phyloP scores from a whole-genome alignment of 2,797 vertebrate species.

The Poeciliopsis presidionis region DNA sequence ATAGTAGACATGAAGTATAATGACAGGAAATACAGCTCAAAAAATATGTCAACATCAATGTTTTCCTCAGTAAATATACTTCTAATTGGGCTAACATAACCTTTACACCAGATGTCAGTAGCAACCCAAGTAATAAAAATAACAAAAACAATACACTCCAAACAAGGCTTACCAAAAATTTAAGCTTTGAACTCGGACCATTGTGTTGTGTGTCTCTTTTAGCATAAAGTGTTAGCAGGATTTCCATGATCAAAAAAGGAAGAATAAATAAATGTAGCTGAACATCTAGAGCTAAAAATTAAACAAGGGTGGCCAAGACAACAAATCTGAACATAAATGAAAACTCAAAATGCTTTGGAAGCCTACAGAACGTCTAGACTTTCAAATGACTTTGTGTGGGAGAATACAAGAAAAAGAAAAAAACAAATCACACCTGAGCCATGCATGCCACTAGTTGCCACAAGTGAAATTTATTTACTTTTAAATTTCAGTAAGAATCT shows the following conservation, averaged over 20 bases:
- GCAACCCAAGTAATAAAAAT: background rate
- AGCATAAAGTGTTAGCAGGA: background rate
- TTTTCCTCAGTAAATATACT: conserved; percentile 1
- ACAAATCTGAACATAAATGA: background rate
- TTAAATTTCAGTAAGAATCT: background rate
- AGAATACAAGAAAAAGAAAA: too few species aligned
- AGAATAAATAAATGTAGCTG: background rate
- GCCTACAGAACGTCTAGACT: background rate
- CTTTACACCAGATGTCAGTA: background rate
- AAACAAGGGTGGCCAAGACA: background rate
- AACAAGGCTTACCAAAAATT: background rate
- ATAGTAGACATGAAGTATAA: background rate
- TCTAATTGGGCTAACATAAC: background rate
- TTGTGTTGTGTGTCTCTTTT: background rate
- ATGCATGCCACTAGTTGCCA: background rate
- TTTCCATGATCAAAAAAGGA: background rate
- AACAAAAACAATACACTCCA: background rate
- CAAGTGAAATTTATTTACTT: too few species aligned
- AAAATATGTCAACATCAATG: background rate
- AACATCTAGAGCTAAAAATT: background rate
- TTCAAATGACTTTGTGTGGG: background rate
- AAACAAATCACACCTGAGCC: background rate
- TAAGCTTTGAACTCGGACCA: background rate
- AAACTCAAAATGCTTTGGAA: background rate
- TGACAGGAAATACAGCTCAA: background rate